phyloP scores from a whole-genome alignment of 2,888 invertebrate species.

The Clistopyga incitator region DNA sequence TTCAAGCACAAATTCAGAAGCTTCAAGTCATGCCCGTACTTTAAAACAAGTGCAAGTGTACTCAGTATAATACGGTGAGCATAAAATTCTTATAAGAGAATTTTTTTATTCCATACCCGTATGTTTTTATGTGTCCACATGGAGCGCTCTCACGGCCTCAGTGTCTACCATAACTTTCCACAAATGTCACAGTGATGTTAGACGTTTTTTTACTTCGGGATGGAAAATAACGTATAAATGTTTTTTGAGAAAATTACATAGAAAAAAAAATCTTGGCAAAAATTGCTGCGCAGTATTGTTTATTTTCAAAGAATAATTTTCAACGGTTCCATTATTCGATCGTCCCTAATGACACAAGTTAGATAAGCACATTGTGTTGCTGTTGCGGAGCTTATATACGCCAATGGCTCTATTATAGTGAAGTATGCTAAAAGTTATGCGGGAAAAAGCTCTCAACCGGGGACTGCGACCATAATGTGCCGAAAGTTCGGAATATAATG shows the following conservation, averaged over 20 bases:
- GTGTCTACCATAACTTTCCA: neutral
- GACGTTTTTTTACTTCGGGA: neutral
- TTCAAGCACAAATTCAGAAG: neutral
- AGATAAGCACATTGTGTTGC: neutral
- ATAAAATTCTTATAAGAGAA: conserved; percentile 6
- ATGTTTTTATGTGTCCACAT: conserved; percentile 1
- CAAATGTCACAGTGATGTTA: neutral
- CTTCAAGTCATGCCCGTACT: neutral
- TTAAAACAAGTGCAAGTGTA: neutral
- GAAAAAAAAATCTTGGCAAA: too few relatives aligned
- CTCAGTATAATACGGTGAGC: neutral
- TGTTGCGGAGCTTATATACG: neutral
- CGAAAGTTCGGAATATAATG: conserved; percentile 33
- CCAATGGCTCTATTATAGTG: neutral
- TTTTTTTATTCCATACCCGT: neutral
- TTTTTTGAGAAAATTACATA: neutral
- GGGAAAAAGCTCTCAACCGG: neutral
- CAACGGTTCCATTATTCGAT: neutral
- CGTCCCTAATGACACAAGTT: neutral
- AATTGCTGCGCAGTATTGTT: too few relatives aligned
- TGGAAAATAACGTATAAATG: neutral
- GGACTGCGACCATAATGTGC: neutral
- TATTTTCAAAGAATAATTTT: neutral
- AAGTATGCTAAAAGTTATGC: neutral
- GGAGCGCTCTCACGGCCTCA: neutral